These are phyloP conservation scores for Ladona fulva DNA, from an alignment of 1,140 invertebrate species.

Conservation along the genomic window DNA sequence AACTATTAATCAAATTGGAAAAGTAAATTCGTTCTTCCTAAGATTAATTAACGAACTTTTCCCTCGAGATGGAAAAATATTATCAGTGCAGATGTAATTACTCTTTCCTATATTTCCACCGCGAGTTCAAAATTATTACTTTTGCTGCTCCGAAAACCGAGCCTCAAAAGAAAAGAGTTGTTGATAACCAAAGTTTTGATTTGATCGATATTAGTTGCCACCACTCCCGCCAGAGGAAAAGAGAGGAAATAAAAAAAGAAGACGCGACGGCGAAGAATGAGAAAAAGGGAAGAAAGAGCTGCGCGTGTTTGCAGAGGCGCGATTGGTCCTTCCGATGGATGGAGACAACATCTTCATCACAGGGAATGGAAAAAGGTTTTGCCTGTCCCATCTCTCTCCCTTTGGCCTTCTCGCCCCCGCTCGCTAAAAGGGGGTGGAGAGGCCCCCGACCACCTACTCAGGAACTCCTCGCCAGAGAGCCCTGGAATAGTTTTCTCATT, in stretches of 20 bases:
- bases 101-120: too few relatives aligned
- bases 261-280: not conserved
- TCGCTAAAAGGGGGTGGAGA: not conserved
- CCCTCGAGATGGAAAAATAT: too few relatives aligned
- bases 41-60: too few relatives aligned
- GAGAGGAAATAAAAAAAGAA: not conserved
- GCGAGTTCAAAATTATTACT: too few relatives aligned
- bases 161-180: not conserved
- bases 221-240: not conserved
- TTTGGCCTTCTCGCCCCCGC: not conserved
- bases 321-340: not conserved
- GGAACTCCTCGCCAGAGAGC: not conserved
- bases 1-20: too few relatives aligned
- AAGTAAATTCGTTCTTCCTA: too few relatives aligned
- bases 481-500: not conserved
- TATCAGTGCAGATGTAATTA: too few relatives aligned
- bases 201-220: not conserved
- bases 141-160: not conserved
- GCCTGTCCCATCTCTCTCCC: not conserved
- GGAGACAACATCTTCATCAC: not conserved
- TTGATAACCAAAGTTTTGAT: not conserved
- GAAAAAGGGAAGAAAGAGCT: not conserved
- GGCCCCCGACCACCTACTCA: not conserved
- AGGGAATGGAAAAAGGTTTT: not conserved
- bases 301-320: not conserved